Conservation (phyloP, 2,797 vertebrate species). For the Alauda arvensis region DNA sequence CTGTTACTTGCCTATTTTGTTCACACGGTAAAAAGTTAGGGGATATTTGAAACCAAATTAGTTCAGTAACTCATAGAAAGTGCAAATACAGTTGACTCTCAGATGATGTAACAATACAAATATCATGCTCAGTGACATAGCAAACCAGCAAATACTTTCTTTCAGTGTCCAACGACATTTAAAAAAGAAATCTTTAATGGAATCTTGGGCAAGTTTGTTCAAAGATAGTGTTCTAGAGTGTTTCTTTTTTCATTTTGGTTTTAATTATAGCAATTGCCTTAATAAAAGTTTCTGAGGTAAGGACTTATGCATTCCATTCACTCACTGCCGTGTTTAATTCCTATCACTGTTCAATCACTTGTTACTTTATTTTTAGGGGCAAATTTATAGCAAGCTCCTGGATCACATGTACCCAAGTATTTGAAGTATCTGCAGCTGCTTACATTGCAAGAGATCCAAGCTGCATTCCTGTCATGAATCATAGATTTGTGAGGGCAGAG, state of each 20-base stretch:
- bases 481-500: slow-evolving; percentile 71
- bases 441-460: slow-evolving; percentile 79
- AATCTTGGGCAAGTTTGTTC: slow-evolving; percentile 35
- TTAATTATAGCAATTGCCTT: slow-evolving; percentile 72
- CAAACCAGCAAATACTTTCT: slow-evolving; percentile 23
- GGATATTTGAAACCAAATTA: slow-evolving; percentile 36
- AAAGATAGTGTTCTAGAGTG: slow-evolving; percentile 35
- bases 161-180: background rate
- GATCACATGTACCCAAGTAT: slow-evolving; percentile 81
- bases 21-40: background rate
- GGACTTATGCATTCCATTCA: slow-evolving; percentile 76
- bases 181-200: background rate
- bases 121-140: slow-evolving; percentile 26
- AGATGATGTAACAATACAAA: slow-evolving; percentile 57
- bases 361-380: slow-evolving; percentile 83
- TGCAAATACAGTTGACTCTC: slow-evolving; percentile 40
- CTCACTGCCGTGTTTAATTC: slow-evolving; percentile 73
- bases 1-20: background rate
- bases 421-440: slow-evolving; percentile 82
- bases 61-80: slow-evolving; percentile 11
- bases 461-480: slow-evolving; percentile 80
- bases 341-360: slow-evolving; percentile 79
- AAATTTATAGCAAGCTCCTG: slow-evolving; percentile 78
- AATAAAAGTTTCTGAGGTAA: slow-evolving; percentile 75
- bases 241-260: slow-evolving; percentile 61